These are phyloP conservation scores for Dryocosmus kuriphilus DNA, from an alignment of 2,888 invertebrate species.

Conservation along the genomic window DNA sequence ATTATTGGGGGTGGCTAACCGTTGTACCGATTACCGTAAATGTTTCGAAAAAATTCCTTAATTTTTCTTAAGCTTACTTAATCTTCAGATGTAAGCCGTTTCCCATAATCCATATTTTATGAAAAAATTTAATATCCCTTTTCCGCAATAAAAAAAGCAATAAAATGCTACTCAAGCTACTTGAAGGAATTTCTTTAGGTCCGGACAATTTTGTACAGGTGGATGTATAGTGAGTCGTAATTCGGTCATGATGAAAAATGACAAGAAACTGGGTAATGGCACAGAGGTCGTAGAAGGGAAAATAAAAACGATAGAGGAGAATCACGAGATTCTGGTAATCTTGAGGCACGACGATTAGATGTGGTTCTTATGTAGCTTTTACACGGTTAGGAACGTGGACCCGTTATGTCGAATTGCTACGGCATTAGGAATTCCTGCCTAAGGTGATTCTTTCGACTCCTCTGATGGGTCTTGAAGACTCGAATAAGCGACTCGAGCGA, in stretches of 20 bases:
- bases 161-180: neutral
- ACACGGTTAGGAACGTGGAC: slow-evolving; percentile 37
- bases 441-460: slow-evolving; percentile 58
- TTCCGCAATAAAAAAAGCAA: neutral
- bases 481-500: too few species aligned
- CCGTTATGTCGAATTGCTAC: slow-evolving; percentile 56
- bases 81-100: neutral
- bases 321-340: slow-evolving; percentile 33
- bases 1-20: too few species aligned
- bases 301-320: neutral
- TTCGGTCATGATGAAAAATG: slow-evolving; percentile 20
- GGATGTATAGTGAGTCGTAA: neutral
- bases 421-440: slow-evolving; percentile 60
- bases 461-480: too few species aligned
- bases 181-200: neutral
- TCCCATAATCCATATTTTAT: neutral
- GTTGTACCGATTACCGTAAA: too few species aligned
- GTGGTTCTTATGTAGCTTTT: slow-evolving; percentile 23
- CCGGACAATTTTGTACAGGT: slow-evolving; percentile 1
- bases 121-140: neutral
- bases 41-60: too few species aligned
- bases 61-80: neutral
- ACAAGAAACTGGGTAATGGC: slow-evolving; percentile 12
- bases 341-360: slow-evolving; percentile 20
- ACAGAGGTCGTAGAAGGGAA: neutral